Conservation (phyloP, 1,140 invertebrate genomes). For the Lethrus apterus region DNA sequence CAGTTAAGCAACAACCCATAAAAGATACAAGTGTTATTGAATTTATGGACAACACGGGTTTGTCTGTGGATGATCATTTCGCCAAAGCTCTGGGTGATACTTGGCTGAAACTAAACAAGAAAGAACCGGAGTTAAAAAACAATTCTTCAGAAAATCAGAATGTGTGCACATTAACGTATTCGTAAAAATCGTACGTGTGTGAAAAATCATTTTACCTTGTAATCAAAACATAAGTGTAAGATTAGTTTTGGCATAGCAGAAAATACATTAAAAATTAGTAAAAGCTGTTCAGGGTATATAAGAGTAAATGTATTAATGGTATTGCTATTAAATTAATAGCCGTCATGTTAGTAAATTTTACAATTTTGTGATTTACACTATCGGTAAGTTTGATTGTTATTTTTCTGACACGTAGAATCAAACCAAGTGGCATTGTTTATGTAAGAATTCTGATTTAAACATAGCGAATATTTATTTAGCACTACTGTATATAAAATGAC, state of each 20-base stretch:
- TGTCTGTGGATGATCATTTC: constrained; percentile 87
- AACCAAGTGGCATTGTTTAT: not conserved
- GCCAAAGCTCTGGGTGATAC: constrained; percentile 91
- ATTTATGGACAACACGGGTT: constrained; percentile 33
- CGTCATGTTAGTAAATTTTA: no score
- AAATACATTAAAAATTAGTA: not conserved
- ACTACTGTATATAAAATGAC: not conserved
- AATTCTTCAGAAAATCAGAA: constrained; percentile 25
- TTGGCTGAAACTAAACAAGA: constrained; percentile 69
- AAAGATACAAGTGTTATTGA: constrained; percentile 39
- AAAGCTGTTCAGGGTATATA: no score
- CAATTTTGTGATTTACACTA: no score
- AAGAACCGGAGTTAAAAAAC: constrained; percentile 32
- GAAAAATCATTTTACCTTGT: not conserved
- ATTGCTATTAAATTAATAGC: no score
- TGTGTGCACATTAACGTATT: constrained; percentile 18
- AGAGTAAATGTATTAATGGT: no score
- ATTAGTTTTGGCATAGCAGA: not conserved
- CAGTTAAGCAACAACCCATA: constrained; percentile 32
- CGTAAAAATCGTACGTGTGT: constrained; percentile 5
- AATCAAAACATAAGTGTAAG: no score
- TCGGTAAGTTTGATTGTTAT: not conserved
- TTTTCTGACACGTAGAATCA: not conserved
- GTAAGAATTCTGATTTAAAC: constrained; percentile 1
- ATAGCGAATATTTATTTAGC: not conserved